Conservation (phyloP, 2,113 vertebrate species). For the Salvelinus fontinalis region DNA sequence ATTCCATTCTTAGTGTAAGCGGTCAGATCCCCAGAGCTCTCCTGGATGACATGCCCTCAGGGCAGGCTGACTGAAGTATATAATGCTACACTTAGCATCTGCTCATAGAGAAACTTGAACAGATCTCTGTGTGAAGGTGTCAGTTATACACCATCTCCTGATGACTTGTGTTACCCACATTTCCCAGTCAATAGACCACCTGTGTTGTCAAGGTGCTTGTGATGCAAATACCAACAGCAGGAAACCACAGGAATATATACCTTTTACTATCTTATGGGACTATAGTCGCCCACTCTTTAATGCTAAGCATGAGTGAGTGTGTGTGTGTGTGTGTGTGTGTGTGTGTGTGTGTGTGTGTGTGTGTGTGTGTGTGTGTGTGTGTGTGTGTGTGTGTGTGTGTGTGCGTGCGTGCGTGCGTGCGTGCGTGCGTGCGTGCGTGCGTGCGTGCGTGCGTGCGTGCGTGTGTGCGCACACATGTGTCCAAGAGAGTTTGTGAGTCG, state of each 20-base stretch:
- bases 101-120: constrained; percentile 16
- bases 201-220: constrained; percentile 40
- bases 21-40: not conserved
- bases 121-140: constrained; percentile 28
- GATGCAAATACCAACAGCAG: constrained; percentile 48
- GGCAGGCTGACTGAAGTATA: not conserved
- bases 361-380: not conserved
- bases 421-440: rapidly evolving
- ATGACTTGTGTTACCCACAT: constrained; percentile 33
- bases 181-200: constrained; percentile 50
- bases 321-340: not conserved
- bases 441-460: too few species aligned
- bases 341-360: not conserved
- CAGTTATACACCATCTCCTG: constrained; percentile 34
- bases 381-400: not conserved
- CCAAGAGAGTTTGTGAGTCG: too few species aligned
- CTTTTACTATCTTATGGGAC: not conserved
- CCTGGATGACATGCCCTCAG: not conserved
- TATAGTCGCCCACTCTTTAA: not conserved
- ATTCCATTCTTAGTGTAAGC: not conserved
- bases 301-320: not conserved
- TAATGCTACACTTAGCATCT: not conserved
- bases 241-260: constrained; percentile 19
- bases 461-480: too few species aligned
- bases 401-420: not conserved